Conservation (phyloP, 1,140 invertebrate genomes). For the Anthonomus grandis region DNA sequence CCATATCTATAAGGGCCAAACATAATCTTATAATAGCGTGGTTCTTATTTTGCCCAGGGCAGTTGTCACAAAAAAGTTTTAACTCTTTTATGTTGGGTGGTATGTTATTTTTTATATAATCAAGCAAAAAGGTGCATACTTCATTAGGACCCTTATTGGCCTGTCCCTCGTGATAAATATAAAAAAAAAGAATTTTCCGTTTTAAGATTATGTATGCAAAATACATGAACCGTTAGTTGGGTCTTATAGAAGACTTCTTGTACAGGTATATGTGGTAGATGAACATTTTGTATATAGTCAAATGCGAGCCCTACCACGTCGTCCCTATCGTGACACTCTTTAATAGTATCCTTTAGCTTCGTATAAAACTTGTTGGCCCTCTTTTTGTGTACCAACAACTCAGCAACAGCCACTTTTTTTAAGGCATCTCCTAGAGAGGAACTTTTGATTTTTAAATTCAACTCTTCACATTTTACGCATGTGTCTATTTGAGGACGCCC, state of each 20-base stretch:
- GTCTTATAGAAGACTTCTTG: slow-evolving; percentile 30
- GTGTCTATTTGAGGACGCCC: slow-evolving; percentile 18
- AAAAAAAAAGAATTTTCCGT: slow-evolving; percentile 27
- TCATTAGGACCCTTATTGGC: too few relatives aligned
- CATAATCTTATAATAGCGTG: slow-evolving; percentile 11
- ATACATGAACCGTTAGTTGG: slow-evolving; percentile 37
- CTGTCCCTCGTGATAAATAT: slow-evolving; percentile 36
- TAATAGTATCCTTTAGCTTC: background rate
- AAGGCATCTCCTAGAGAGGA: slow-evolving; percentile 10
- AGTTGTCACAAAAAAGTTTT: slow-evolving; percentile 33
- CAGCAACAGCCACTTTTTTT: slow-evolving; percentile 9
- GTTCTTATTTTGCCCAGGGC: slow-evolving; percentile 36
- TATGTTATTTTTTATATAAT: slow-evolving; percentile 19
- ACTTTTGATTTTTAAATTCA: slow-evolving; percentile 20
- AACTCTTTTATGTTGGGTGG: slow-evolving; percentile 32
- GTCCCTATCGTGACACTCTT: background rate
- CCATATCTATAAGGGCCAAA: too few relatives aligned
- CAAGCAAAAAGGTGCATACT: slow-evolving; percentile 23
- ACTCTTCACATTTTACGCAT: slow-evolving; percentile 14
- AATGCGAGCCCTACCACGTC: background rate
- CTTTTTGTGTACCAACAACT: slow-evolving; percentile 12
- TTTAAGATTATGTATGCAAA: slow-evolving; percentile 31
- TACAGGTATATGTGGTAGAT: slow-evolving; percentile 21
- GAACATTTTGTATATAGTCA: slow-evolving; percentile 41
- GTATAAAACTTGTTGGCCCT: too few relatives aligned